Evolutionary conservation across 2,113 vertebrate genomes (phyloP).

Genomic region (Motacilla alba): DNA sequence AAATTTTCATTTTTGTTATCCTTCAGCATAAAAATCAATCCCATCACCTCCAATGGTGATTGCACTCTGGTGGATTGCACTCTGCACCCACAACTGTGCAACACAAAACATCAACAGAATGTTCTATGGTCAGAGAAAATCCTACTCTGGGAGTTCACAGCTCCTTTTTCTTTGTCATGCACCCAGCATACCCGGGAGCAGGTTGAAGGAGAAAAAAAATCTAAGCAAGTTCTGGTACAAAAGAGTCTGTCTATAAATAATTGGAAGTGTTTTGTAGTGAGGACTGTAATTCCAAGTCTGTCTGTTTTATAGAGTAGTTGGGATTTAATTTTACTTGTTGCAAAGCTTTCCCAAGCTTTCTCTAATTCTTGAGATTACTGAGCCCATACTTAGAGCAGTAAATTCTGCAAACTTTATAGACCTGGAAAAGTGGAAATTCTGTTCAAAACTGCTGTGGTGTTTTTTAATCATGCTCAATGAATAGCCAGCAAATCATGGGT

Average conservation of each 20-base stretch:
- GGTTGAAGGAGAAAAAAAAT: neutral
- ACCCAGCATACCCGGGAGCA: neutral
- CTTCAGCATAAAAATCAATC: neutral
- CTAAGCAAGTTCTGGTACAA: neutral
- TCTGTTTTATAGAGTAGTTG: neutral
- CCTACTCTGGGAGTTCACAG: neutral
- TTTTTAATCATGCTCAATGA: neutral
- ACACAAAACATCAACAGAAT: neutral
- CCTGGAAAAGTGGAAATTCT: neutral
- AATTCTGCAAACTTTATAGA: neutral
- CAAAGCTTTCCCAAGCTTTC: neutral
- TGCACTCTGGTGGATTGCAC: too few species aligned
- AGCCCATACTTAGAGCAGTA: neutral
- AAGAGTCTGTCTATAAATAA: neutral
- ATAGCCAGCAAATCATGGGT: neutral
- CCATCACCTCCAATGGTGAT: too few species aligned
- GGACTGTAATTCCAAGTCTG: neutral
- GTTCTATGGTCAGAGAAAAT: neutral
- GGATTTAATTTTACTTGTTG: constrained; percentile 8
- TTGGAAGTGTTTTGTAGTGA: neutral
- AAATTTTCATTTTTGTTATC: neutral
- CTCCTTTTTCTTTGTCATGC: neutral
- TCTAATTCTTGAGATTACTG: neutral
- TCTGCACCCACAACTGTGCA: neutral
- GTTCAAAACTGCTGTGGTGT: neutral